A percentile compares a stretch with the other conserved stretches of the same genome.
Evolutionary conservation across 1,140 invertebrate genomes (phyloP).

Genomic region (Drosophila tani): DNA sequence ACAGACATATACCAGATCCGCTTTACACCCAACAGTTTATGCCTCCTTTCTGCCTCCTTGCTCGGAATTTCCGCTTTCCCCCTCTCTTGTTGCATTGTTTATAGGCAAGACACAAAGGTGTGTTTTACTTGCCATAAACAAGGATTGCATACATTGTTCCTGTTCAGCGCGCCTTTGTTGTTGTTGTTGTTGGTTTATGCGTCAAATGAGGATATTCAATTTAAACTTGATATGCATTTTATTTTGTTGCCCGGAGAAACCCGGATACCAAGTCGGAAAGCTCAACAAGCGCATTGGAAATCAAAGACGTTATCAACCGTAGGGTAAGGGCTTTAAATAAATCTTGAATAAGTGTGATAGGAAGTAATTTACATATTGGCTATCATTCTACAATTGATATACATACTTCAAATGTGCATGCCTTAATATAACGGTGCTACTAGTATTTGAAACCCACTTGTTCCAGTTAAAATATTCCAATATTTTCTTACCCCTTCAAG

Average conservation of each 20-base stretch:
- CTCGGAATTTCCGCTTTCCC: slow-evolving; percentile 15
- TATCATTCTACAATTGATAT: neutral
- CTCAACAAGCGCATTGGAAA: slow-evolving; percentile 59
- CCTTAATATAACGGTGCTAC: no score
- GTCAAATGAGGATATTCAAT: slow-evolving; percentile 75
- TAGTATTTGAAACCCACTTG: no score
- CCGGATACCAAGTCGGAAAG: slow-evolving; percentile 9
- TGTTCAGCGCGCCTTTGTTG: slow-evolving; percentile 19
- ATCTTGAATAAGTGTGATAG: neutral
- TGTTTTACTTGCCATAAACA: slow-evolving; percentile 61
- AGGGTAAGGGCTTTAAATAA: slow-evolving; percentile 6
- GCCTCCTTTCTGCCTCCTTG: slow-evolving; percentile 6
- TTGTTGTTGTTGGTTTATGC: slow-evolving; percentile 40
- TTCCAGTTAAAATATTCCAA: no score
- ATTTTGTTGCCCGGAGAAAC: slow-evolving; percentile 27
- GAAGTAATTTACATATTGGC: slow-evolving; percentile 1
- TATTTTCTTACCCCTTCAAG: no score
- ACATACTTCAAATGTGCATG: neutral
- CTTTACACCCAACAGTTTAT: slow-evolving; percentile 34
- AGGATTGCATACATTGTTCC: slow-evolving; percentile 65
- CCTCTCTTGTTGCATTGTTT: slow-evolving; percentile 54
- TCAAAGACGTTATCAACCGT: slow-evolving; percentile 30
- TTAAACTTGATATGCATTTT: slow-evolving; percentile 68
- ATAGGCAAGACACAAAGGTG: slow-evolving; percentile 60
- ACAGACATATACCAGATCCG: slow-evolving; percentile 13